Evolutionary conservation across 2,113 vertebrate genomes (phyloP).

Genomic region (Prunella himalayana): DNA sequence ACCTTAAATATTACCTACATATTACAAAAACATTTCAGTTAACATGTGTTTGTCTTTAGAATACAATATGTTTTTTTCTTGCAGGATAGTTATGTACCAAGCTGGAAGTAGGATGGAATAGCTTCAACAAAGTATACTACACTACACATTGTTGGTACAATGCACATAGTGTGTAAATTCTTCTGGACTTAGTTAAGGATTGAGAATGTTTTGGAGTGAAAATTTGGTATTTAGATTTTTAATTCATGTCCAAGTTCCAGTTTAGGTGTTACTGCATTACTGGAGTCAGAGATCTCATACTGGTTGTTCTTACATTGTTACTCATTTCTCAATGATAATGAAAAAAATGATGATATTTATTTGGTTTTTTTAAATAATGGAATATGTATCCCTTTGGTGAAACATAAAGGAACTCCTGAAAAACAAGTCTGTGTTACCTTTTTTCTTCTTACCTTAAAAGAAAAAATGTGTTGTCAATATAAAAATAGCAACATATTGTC

Average conservation of each 20-base stretch:
- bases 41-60: neutral
- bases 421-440: neutral
- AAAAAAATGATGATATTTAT: neutral
- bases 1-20: neutral
- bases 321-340: neutral
- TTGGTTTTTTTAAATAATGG: rapidly evolving
- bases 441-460: neutral
- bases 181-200: neutral
- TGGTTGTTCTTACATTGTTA: neutral
- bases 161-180: neutral
- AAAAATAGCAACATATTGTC: neutral
- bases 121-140: neutral
- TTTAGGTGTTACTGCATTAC: neutral
- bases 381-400: neutral
- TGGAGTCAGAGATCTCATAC: neutral
- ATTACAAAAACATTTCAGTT: neutral
- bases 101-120: neutral
- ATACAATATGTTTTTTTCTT: neutral
- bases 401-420: neutral
- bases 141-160: neutral
- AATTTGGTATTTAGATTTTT: neutral
- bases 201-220: neutral
- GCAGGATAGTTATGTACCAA: neutral
- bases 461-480: neutral
- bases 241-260: neutral